Conservation (phyloP, 2,888 invertebrate species). For the Teleogryllus oceanicus region DNA sequence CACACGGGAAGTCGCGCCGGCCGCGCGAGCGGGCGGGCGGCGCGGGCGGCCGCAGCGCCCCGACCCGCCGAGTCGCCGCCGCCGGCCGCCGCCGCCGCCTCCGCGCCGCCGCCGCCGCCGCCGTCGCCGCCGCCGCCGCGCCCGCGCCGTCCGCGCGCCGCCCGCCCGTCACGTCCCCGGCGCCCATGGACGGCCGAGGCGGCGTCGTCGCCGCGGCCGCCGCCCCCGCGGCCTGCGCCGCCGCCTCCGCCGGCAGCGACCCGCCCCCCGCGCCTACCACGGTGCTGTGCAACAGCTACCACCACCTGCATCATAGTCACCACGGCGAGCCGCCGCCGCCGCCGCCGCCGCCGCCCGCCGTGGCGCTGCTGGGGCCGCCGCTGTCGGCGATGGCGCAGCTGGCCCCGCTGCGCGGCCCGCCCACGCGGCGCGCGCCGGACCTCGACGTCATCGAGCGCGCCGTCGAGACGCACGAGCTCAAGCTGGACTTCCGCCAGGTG, state of each 20-base stretch:
- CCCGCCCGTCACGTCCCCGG: neutral
- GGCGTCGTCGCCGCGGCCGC: neutral
- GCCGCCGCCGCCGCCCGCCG: neutral
- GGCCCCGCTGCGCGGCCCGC: neutral
- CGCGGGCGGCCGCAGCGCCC: neutral
- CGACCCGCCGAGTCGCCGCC: neutral
- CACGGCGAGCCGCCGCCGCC: neutral
- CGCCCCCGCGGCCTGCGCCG: neutral
- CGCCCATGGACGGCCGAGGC: neutral
- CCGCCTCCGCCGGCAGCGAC: neutral
- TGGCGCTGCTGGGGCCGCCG: neutral
- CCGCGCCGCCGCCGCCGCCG: neutral
- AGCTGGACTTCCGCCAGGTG: neutral
- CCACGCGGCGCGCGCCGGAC: neutral
- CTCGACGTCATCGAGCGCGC: constrained; percentile 8
- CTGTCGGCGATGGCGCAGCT: neutral
- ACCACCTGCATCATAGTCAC: neutral
- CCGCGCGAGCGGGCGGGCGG: neutral
- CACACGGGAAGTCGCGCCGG: neutral
- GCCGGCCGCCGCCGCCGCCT: neutral
- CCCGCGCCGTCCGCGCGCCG: neutral
- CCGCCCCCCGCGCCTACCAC: neutral
- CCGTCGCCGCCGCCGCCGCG: neutral
- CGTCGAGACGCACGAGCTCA: neutral
- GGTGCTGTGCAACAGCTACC: neutral